Evolutionary conservation across 1,140 invertebrate genomes (phyloP).

Genomic region (Pogonognathellus flavescens): DNA sequence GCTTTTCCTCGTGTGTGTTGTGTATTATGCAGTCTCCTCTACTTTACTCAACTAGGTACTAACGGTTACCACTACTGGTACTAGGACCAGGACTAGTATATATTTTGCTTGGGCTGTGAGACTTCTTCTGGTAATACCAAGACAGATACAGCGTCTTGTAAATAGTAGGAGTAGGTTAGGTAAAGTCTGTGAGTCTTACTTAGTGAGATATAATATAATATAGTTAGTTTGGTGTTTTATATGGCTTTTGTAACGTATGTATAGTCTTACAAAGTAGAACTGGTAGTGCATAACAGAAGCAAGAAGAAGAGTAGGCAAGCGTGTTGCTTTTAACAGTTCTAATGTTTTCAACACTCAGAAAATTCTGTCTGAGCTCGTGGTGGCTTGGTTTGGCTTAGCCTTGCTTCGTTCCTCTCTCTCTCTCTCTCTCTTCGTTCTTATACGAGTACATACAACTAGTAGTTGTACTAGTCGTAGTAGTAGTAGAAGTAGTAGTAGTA

Average conservation of each 20-base stretch:
- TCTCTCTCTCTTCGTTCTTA: not conserved
- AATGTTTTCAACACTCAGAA: constrained; percentile 55
- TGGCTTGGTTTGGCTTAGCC: not conserved
- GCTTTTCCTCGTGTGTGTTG: too few species aligned
- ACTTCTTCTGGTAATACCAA: too few species aligned
- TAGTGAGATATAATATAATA: not conserved
- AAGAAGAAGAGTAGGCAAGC: constrained; percentile 55
- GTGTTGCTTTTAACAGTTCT: constrained; percentile 57
- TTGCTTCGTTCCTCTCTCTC: not conserved
- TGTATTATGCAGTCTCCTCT: too few species aligned
- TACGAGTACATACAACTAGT: too few species aligned
- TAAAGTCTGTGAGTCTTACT: not conserved
- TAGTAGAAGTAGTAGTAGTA: not conserved
- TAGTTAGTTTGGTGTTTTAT: not conserved
- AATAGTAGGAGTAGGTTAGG: too few species aligned
- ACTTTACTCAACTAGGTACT: too few species aligned
- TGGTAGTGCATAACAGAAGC: constrained; percentile 31
- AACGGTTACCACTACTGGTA: too few species aligned
- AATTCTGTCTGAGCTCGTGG: constrained; percentile 38
- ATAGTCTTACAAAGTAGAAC: not conserved
- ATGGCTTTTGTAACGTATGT: constrained; percentile 5
- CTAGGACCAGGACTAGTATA: too few species aligned
- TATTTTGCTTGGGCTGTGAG: too few species aligned
- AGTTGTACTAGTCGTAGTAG: too few species aligned
- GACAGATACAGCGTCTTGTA: too few species aligned